Base-by-base conservation (phyloP, 2,797 vertebrate genomes). In the Triplophysa bombifrons region DNA sequence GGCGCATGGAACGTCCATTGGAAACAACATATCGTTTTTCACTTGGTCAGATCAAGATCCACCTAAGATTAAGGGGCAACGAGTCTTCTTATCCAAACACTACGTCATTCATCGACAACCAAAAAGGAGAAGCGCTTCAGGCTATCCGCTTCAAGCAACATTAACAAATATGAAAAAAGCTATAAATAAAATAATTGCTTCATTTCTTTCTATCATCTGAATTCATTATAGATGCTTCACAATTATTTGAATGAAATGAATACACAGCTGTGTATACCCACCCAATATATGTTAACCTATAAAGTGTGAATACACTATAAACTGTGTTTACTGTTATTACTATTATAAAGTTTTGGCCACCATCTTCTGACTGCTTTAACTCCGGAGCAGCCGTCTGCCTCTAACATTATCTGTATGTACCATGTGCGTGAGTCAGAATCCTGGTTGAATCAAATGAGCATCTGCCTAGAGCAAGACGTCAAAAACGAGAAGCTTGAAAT, bases 391-490 rank as follows among this genome's bases (percentile, higher is more conserved):
- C 53, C 44, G 17, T 14, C 34, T 67, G 11, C n/a, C 38, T 44
- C 51, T 44, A 19, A 11, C 46, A 38, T 53, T 53, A 74, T 53
- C n/a, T 38, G 30, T 55, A 75, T 1, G 20, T 46, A 67, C 34
- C 38, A 68, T 76, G 22, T 68, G 38, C 44, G 7, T 48, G 55
- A 58, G 17, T 14, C 41, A 46, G 17, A 46, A n/a, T 67, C 12
- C 38, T 0, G 27, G 4, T 30, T 68, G 44, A 16, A 76, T 68
- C 17, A 68, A 76, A 38, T 48, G 34, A 56, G 38, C 74, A 76
- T 68, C 53, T 58, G 74, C 55, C 58, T 46, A 76, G 65, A 41
- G 41, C 19, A 60, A 48, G 19, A 58, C 64, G 30, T 76, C 8
- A 48, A 30, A 76, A 46, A 67, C 10, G 7, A 46, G 22, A n/a